A percentile compares a stretch with the other conserved stretches of the same genome.
Evolutionary conservation across 2,797 vertebrate species (phyloP).

Genomic region (Galagoides demidoff): DNA sequence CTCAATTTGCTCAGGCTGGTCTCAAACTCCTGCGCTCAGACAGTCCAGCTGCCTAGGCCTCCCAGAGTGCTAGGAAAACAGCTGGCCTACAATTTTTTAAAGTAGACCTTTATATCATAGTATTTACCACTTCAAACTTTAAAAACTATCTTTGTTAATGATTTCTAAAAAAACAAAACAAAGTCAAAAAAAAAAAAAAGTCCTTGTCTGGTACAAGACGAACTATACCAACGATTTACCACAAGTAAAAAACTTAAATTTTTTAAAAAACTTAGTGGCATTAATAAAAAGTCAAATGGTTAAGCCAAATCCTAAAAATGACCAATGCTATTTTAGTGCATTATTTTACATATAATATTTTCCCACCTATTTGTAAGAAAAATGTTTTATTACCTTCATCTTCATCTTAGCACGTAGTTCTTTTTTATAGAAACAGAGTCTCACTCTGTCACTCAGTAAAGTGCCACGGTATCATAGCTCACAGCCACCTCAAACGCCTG

Average conservation of each 20-base stretch:
- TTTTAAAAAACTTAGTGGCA: neutral
- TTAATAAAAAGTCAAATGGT: slow-evolving; percentile 39
- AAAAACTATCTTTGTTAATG: neutral
- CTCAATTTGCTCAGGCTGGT: too few relatives aligned
- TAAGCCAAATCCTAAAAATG: neutral
- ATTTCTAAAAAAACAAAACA: neutral
- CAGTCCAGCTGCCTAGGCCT: too few relatives aligned
- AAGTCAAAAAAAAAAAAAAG: neutral
- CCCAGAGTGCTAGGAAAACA: too few relatives aligned
- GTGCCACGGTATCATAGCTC: too few relatives aligned
- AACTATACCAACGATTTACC: neutral
- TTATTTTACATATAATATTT: neutral
- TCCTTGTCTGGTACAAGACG: neutral
- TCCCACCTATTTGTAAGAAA: slow-evolving; percentile 18
- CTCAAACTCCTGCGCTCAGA: too few relatives aligned
- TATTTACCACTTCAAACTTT: slow-evolving; percentile 13
- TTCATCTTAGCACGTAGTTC: neutral
- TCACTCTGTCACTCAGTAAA: too few relatives aligned
- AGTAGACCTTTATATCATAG: neutral
- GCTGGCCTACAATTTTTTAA: neutral
- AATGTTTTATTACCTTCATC: neutral
- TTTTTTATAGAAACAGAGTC: neutral
- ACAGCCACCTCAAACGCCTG: too few relatives aligned
- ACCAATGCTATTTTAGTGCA: neutral
- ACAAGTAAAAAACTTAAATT: neutral